Evolutionary conservation across 2,888 invertebrate genomes (phyloP), one percentile per base, ranked within the genome.

Genomic region (Meliscaeva auricollis): DNA sequence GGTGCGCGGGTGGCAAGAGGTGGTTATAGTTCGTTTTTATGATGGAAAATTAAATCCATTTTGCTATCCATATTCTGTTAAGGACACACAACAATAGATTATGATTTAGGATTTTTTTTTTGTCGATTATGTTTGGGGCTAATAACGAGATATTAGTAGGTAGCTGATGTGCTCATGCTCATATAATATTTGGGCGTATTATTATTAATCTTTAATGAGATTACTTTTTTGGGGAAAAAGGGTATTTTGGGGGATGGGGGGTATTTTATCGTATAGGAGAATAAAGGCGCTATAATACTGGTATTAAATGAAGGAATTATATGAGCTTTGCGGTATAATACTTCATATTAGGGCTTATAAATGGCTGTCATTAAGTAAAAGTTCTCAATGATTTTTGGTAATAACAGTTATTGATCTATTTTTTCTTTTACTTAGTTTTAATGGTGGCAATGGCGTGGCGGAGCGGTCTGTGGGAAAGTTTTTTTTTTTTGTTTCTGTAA

Each of bases 1-100:
- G 22, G 32, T 22, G 38, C 35, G 15, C 20, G 41, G n/a, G 35
- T 32, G 9, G 15, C 20, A 30, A 9, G 35, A 22, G 9, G 26
- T 69, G n/a, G 22, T 1, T 20, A 20, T 32, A 38, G 54, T 11
- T 60, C 3, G 50, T 52, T 38, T 38, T 73, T 66, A 41, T 66
- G 70, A 84, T 70, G 60, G 74, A 60, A 70, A 84, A 79, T 79
- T 84, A 84, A 84, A 69, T 79, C 50, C 69, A 26, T 74, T 83
- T 68, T 77, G 48, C 58, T 44, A 52, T 70, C 44, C 72, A 54
- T 80, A 48, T 66, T 44, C 17, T 35, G 41, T 60, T 60, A 26
- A 46, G 41, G 48, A 56, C 17, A 68, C 68, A 22, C 54, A 11
- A 54, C 64, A 69, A 64, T 58, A 69, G 54, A 38, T 56, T 26